Base-by-base conservation (phyloP, 2,113 vertebrate species). In the Brachyhypopomus occidentalis region DNA sequence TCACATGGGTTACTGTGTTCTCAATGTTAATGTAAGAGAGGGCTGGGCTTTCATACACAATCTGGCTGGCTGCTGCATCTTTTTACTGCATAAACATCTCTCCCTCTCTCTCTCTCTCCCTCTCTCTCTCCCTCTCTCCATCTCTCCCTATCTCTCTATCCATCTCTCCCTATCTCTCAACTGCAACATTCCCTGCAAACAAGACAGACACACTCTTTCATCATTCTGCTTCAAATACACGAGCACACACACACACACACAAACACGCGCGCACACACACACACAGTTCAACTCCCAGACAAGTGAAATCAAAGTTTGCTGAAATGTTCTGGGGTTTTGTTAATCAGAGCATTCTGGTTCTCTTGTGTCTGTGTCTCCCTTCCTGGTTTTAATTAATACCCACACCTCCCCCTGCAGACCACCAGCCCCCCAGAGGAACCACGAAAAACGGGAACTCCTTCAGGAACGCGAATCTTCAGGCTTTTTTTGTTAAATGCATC, bases 321-420 rank as follows among this genome's bases (percentile, higher is more conserved):
- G 56, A 82, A 71, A 58, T 77, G 72, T 81, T 76, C 69, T 70
- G 78, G 58, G 78, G 36, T 84, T 87, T 74, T 77, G 83, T 75
- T 80, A 72, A 75, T 81, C 84, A 84, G 63, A 41, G 58, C 67
- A 59, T n/a, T 75, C 75, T 79, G 62, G 12, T 25, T 23, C 81
- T 80, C 45, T 79, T 64, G 81, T n/a, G 76, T 69, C 36, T 66
- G 25, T 36, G 45, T 71, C 64, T 70, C 45, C 56, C 5, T 52
- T 22, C 2, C 45, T 52, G 59, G 34, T 67, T 84, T 85, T 88
- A 87, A 88, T 86, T 85, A 84, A 84, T 69, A 80, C 60, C 82
- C 67, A 27, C 71, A 64, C 19, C 36, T 25, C 71, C 69, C 55
- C 45, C 14, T 19, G 22, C 73, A 79, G 81, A 60, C 48, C 30